Base-by-base conservation (phyloP, 2,797 vertebrate species). In the Echiichthys vipera region DNA sequence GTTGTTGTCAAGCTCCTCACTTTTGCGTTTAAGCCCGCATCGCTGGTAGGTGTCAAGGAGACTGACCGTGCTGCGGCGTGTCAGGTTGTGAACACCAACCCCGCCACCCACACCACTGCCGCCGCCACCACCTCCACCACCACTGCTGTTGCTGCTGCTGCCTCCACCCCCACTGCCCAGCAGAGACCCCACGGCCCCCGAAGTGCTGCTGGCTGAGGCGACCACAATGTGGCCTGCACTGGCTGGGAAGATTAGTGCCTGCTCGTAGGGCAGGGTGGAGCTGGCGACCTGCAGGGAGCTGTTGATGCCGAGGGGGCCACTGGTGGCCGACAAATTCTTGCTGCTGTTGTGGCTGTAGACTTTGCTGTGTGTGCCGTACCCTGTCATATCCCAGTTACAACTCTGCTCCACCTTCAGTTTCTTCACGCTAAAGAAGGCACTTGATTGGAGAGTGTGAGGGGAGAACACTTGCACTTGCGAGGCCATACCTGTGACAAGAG, bases 341-440 rank as follows among this genome's bases (percentile, higher is more conserved):
- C 95, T 96, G 95, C 95, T 96, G 94, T 94, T 96, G 87, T 92
- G 91, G 90, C 87, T 93, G 95, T 95, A 96, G 91, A 94, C 96
- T 95, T 97, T 99, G 95, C 96, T 96, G 94, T 98, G 97, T 76
- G 98, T 95, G 94, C 97, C 97, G 97, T 98, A 99, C 93, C 98
- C 98, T 85, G 98, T 99, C 98, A 99, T 99, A 96, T 98, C 97
- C 98, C 98, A 99, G 96, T 94, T 95, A 51, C 96, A 96, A 93
- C 96, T 96, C 85, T 96, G 96, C 96, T 99, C 98, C 91, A 99
- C 96, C 96, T 99, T 99, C 93, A 98, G 95, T 95, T 98, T 99
- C 96, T 99, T 99, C 96, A 98, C 97, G 90, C 97, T 99, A 98
- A 97, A 99, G 97, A 98, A 99, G 97, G 98, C 97, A 97, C 97